Conservation (phyloP, 1,140 invertebrate species). For the Conus ventricosus region DNA sequence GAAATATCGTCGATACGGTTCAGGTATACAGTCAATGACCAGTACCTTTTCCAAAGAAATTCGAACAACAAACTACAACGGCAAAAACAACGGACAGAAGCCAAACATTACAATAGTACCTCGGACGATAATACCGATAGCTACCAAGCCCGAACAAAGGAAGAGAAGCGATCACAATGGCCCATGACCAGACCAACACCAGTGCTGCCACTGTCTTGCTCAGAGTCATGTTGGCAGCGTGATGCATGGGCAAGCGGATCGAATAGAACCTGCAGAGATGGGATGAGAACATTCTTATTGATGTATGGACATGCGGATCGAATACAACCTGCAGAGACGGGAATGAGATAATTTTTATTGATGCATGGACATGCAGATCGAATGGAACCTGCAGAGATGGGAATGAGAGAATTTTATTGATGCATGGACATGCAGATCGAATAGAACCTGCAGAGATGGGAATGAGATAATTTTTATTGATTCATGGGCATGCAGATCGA, state of each 20-base stretch:
- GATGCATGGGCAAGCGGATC: slow-evolving; percentile 45
- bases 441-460: slow-evolving; percentile 14
- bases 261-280: slow-evolving; percentile 27
- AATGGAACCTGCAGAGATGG: slow-evolving; percentile 15
- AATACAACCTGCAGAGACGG: slow-evolving; percentile 21
- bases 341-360: background rate
- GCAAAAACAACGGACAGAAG: no score
- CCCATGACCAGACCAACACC: slow-evolving; percentile 34
- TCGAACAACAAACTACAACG: no score
- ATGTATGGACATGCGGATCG: slow-evolving; percentile 44
- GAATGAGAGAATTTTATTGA: background rate
- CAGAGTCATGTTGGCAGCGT: slow-evolving; percentile 41
- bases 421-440: slow-evolving; percentile 45
- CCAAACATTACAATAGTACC: no score
- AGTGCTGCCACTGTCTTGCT: slow-evolving; percentile 16
- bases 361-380: slow-evolving; percentile 45
- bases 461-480: no score
- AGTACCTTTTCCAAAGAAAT: no score
- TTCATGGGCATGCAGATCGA: no score
- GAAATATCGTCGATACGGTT: no score
- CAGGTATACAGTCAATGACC: no score
- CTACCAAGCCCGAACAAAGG: slow-evolving; percentile 32
- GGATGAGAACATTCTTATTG: background rate
- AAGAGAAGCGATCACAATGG: slow-evolving; percentile 19
- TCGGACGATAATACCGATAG: background rate